phyloP scores from a whole-genome alignment of 2,113 vertebrate species.

The Ciconia boyciana region DNA sequence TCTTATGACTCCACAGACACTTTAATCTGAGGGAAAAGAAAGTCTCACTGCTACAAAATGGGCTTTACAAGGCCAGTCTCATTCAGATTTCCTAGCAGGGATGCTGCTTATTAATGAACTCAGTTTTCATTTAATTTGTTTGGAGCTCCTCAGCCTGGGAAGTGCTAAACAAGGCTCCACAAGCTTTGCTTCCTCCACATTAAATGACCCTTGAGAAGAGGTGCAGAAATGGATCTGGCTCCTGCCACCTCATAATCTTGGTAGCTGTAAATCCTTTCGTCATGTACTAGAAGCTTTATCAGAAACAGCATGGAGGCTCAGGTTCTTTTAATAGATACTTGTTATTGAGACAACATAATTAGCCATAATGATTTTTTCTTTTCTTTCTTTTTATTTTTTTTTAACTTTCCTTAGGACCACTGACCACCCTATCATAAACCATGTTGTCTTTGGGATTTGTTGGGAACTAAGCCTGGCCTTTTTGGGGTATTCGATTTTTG shows the following conservation, averaged over 20 bases:
- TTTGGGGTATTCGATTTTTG: neutral
- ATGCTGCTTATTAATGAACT: neutral
- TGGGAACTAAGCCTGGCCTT: neutral
- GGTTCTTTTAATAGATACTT: slow-evolving; percentile 61
- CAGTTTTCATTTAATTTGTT: neutral
- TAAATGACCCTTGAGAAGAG: slow-evolving; percentile 39
- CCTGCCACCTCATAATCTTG: slow-evolving; percentile 65
- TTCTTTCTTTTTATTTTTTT: neutral
- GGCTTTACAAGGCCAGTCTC: neutral
- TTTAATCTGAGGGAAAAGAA: neutral
- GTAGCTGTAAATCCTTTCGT: slow-evolving; percentile 70
- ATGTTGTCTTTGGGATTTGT: neutral
- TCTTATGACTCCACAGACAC: neutral
- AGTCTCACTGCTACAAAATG: neutral
- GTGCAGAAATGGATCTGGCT: slow-evolving; percentile 62
- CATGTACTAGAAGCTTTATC: slow-evolving; percentile 60
- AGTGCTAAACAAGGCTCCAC: neutral
- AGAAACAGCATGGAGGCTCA: slow-evolving; percentile 33
- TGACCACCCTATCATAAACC: neutral
- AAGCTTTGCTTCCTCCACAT: neutral
- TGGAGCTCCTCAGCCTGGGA: neutral
- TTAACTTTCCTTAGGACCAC: neutral
- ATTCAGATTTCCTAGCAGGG: neutral
- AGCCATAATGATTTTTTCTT: neutral
- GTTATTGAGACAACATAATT: slow-evolving; percentile 54